These are phyloP conservation scores for Geotrypetes seraphini DNA, from an alignment of 2,797 vertebrate species.

Conservation along the genomic window DNA sequence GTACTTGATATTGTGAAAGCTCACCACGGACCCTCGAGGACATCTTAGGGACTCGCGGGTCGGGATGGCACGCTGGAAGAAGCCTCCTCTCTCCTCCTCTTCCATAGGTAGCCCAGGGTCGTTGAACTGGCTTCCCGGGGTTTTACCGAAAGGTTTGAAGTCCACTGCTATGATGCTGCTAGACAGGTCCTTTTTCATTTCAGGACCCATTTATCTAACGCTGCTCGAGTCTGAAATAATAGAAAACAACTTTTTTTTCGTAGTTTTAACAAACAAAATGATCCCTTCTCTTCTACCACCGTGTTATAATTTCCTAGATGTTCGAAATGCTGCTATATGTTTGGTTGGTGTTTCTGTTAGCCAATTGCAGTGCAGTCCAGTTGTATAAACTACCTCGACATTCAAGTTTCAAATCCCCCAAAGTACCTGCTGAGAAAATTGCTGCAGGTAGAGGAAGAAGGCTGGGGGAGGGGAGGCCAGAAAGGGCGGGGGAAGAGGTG, in stretches of 20 bases:
- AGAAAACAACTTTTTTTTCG: neutral
- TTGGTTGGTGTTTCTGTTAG: too few relatives aligned
- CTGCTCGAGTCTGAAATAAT: neutral
- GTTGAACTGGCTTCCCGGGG: neutral
- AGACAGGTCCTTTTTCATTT: slow-evolving; percentile 8
- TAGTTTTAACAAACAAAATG: too few relatives aligned
- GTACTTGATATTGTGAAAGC: slow-evolving; percentile 44
- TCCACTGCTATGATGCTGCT: slow-evolving; percentile 16
- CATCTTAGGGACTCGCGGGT: slow-evolving; percentile 29
- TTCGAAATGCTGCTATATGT: too few relatives aligned
- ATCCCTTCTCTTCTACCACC: too few relatives aligned
- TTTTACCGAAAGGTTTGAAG: slow-evolving; percentile 7
- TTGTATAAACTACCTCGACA: too few relatives aligned
- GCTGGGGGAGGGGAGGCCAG: too few relatives aligned
- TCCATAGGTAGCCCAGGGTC: slow-evolving; percentile 12
- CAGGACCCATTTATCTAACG: slow-evolving; percentile 23
- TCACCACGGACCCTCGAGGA: slow-evolving; percentile 36
- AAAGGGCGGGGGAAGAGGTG: too few relatives aligned
- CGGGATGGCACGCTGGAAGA: slow-evolving; percentile 22
- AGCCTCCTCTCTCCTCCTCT: neutral
- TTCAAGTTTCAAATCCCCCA: too few relatives aligned
- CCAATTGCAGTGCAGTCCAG: too few relatives aligned
- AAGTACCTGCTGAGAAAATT: too few relatives aligned
- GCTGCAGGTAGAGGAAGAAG: too few relatives aligned
- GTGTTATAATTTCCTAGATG: too few relatives aligned